phyloP scores from a whole-genome alignment of 2,113 vertebrate species.

The Picathartes gymnocephalus region DNA sequence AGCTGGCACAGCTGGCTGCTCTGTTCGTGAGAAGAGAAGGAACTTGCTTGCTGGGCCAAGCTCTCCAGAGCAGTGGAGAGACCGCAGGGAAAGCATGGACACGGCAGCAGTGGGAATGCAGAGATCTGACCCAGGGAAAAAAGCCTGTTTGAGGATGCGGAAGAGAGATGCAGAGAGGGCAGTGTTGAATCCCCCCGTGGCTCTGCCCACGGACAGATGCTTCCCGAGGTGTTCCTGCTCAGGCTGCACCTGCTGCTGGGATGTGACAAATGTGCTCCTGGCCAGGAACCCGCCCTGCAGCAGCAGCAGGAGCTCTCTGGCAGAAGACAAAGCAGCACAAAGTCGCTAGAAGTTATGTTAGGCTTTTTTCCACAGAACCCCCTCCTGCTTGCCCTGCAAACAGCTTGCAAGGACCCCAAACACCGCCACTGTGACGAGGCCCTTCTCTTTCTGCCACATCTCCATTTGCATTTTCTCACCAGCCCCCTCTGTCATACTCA shows the following conservation, averaged over 20 bases:
- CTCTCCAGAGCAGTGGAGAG: not conserved
- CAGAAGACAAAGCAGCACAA: not conserved
- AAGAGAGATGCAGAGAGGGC: not conserved
- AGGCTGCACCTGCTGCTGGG: not conserved
- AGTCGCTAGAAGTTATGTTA: not conserved
- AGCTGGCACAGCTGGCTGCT: not conserved
- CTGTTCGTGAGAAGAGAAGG: not conserved
- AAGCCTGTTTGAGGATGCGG: not conserved
- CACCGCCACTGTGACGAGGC: not conserved
- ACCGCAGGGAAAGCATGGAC: rapidly evolving
- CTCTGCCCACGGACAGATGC: not conserved
- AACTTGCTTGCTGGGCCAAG: not conserved
- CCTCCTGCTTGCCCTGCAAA: not conserved
- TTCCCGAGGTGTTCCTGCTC: not conserved
- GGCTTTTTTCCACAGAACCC: not conserved
- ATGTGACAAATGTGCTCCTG: not conserved
- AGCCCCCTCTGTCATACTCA: not conserved
- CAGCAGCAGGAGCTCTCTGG: slow-evolving; percentile 21
- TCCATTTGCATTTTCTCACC: not conserved
- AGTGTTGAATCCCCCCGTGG: not conserved
- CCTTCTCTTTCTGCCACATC: not conserved
- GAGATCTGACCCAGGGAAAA: not conserved
- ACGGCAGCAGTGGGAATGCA: not conserved
- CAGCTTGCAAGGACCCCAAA: not conserved
- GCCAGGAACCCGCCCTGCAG: not conserved